phyloP scores from a whole-genome alignment of 2,113 vertebrate genomes.

The Laticauda colubrina region DNA sequence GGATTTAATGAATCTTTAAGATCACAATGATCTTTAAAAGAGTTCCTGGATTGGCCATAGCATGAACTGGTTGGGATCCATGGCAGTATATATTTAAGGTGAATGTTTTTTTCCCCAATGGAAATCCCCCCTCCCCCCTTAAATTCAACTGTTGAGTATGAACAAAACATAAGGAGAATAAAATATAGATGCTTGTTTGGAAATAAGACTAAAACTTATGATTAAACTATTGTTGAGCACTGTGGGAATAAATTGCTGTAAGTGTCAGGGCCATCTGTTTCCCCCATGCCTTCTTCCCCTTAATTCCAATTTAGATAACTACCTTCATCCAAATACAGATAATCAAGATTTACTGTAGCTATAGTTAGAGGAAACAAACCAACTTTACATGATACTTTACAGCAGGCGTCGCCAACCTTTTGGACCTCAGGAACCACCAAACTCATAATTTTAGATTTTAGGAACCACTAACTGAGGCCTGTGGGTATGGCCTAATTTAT shows the following conservation, averaged over 20 bases:
- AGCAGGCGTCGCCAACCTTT: no score
- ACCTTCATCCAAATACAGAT: not conserved
- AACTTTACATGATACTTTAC: not conserved
- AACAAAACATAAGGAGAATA: not conserved
- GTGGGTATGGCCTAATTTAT: no score
- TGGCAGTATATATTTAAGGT: not conserved
- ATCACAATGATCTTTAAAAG: not conserved
- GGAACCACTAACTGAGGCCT: no score
- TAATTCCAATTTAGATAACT: not conserved
- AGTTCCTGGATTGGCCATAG: not conserved
- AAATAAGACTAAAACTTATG: not conserved
- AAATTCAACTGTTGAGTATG: not conserved
- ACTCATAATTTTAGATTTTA: no score
- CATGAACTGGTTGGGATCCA: not conserved
- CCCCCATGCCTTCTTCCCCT: no score
- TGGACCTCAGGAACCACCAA: no score
- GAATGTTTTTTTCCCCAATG: not conserved
- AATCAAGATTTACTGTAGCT: not conserved
- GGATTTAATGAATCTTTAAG: not conserved
- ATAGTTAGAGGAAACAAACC: not conserved
- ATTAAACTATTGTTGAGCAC: not conserved
- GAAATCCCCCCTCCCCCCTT: no score
- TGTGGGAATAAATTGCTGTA: not conserved
- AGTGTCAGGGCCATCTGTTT: not conserved
- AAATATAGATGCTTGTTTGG: not conserved